Base-by-base conservation (phyloP, 2,113 vertebrate species). In the Panthera tigris region DNA sequence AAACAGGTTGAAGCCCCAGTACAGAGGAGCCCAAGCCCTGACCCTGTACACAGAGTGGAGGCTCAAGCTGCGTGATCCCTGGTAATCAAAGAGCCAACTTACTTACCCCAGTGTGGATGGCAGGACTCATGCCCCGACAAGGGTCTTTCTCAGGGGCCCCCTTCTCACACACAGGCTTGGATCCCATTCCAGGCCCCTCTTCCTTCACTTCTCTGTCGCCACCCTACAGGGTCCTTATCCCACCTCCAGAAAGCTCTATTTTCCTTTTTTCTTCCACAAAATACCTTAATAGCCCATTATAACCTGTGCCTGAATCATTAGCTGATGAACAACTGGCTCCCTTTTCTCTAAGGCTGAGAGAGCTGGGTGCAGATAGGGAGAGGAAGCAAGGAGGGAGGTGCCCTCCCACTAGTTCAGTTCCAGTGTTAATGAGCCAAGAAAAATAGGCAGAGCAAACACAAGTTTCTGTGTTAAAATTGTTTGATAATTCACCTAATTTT, bases 241-340 rank as follows among this genome's bases (percentile, higher is more conserved):
- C 66, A 65, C 39, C 6, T 1, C 50, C 10, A 5, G 96, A 96
- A 95, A 93, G 52, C 61, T 93, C 87, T 41, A 29, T 82, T 96
- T 95, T n/a, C 76, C 63, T 39, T 65, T 85, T 83, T 88, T 66
- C 71, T 91, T 76, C 90, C 92, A 76, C 92, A 74, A 80, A 71
- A 89, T 84, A 94, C 83, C 90, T 92, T 74, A 97, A 96, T 89
- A 63, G 68, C 41, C 97, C 81, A 83, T 97, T 97, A 88, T 94
- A 97, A 96, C 81, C 82, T 57, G 87, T 79, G 61, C 71, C 82
- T 92, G 61, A 29, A 82, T 89, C 89, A 92, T 97, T 97, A 98
- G 95, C 97, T 97, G 94, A 76, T 96, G 95, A 95, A 97, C 94
- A 92, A 83, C 63, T 25, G 66, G n/a, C 69, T 97, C 61, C 1